Percentiles rank a stretch among this genome's conserved stretches.
phyloP scores from a whole-genome alignment of 2,888 invertebrate genomes.

The Phengaris arion region DNA sequence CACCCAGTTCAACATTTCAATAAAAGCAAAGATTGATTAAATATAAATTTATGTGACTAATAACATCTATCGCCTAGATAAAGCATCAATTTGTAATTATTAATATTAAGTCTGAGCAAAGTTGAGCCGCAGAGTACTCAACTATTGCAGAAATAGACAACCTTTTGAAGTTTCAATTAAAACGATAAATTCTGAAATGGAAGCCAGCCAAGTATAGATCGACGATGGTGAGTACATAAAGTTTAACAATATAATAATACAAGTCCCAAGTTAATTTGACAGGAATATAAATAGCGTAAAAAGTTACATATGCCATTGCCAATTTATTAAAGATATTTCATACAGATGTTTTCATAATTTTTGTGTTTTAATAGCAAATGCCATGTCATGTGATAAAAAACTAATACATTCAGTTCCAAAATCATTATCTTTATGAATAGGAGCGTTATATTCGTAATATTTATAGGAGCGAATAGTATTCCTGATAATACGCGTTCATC shows the following conservation, averaged over 20 bases:
- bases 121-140: neutral
- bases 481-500: neutral
- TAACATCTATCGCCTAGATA: no score
- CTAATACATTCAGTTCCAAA: neutral
- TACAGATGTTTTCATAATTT: neutral
- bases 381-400: neutral
- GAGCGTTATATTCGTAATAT: no score
- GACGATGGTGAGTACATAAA: neutral
- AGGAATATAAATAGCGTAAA: neutral
- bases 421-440: neutral
- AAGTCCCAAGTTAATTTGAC: neutral
- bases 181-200: constrained; percentile 7
- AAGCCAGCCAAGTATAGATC: neutral
- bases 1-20: no score
- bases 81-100: neutral
- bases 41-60: no score
- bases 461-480: constrained; percentile 2
- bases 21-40: no score
- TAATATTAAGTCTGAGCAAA: neutral
- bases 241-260: neutral
- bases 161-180: neutral
- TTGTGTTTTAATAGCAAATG: neutral
- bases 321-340: neutral
- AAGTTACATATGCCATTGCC: neutral
- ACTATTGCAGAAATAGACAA: neutral